A percentile compares a stretch with the other conserved stretches of the same genome.
These are phyloP conservation scores for Oscheius sp. DNA, from an alignment of 2,888 invertebrate genomes.

Conservation along the genomic window DNA sequence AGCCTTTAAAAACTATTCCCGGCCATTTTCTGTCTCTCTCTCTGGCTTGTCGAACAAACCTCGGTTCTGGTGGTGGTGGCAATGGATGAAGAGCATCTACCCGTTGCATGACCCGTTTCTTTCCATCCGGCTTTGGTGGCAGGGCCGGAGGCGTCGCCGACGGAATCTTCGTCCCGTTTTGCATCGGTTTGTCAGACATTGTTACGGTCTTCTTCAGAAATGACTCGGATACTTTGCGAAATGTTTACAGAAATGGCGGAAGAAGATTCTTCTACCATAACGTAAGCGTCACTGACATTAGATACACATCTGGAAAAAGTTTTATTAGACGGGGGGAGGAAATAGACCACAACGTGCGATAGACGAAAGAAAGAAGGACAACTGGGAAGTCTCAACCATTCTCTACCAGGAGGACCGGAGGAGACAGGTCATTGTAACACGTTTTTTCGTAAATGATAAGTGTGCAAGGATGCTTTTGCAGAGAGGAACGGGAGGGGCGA, in stretches of 20 bases:
- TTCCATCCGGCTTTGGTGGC: conserved; percentile 6
- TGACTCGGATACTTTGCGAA: neutral
- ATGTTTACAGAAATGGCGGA: conserved; percentile 22
- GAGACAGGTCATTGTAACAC: neutral
- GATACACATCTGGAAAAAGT: conserved; percentile 1
- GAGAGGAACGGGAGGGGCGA: no score
- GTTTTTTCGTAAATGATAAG: no score
- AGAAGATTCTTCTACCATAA: conserved; percentile 22
- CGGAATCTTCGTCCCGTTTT: conserved; percentile 18
- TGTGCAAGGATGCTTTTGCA: no score
- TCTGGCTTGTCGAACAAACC: neutral
- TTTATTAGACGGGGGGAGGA: neutral
- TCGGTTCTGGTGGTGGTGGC: conserved; percentile 17
- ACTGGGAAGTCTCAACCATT: no score
- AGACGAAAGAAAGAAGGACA: neutral
- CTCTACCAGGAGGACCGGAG: no score
- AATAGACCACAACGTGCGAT: neutral
- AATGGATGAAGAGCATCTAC: conserved; percentile 48
- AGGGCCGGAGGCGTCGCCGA: conserved; percentile 14
- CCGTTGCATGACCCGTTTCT: conserved; percentile 34
- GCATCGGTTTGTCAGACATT: conserved; percentile 10
- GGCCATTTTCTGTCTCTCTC: neutral
- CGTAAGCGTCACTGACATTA: neutral
- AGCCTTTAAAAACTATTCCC: neutral
- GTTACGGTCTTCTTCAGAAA: neutral